phyloP scores from a whole-genome alignment of 2,888 invertebrate genomes.

The Strigamia crassipes region DNA sequence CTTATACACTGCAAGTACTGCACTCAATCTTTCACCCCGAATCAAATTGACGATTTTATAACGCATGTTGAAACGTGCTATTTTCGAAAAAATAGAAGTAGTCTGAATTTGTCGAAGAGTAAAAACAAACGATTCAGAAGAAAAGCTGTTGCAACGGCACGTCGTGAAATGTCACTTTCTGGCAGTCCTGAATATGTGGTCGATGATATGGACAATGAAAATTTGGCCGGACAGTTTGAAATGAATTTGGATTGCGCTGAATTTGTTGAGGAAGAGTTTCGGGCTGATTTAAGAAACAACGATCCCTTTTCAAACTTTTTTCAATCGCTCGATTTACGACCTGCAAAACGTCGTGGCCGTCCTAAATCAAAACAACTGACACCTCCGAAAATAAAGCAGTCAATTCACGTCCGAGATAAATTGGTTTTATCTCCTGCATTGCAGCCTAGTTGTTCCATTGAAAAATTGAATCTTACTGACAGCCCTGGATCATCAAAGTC shows the following conservation, averaged over 20 bases:
- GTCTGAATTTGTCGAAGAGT: not conserved
- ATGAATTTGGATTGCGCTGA: not conserved
- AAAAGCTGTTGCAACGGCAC: not conserved
- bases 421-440: not conserved
- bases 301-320: not conserved
- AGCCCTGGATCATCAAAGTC: not conserved
- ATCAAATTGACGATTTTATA: not conserved
- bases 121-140: not conserved
- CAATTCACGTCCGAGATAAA: not conserved
- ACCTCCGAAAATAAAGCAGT: not conserved
- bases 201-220: not conserved
- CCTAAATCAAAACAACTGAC: not conserved
- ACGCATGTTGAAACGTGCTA: not conserved
- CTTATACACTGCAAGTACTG: constrained; percentile 13
- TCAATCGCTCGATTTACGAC: not conserved
- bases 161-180: not conserved
- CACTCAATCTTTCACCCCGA: not conserved
- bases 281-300: not conserved
- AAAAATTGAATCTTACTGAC: not conserved
- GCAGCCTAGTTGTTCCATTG: not conserved
- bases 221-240: not conserved
- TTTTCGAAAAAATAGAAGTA: not conserved
- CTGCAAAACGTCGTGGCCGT: not conserved
- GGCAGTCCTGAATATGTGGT: not conserved
- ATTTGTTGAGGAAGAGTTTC: not conserved